Percentiles rank a stretch among this genome's conserved stretches.
Evolutionary conservation across 1,140 invertebrate genomes (phyloP).

Genomic region (Dendrolimus kikuchii): DNA sequence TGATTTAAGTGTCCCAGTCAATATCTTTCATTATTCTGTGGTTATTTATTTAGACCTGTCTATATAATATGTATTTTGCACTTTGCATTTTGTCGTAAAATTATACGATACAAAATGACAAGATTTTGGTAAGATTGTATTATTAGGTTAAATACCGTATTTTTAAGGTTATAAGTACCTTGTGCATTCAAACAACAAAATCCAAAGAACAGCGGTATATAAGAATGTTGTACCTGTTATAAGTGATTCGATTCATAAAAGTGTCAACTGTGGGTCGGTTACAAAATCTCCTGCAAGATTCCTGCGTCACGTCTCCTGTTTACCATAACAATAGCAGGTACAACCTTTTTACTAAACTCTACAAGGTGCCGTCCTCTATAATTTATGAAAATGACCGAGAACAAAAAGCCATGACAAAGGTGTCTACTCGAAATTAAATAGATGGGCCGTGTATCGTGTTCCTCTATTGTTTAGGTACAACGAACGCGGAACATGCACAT

Average conservation of each 20-base stretch:
- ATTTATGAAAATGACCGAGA: constrained; percentile 68
- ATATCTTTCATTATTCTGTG: no score
- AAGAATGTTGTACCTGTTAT: no score
- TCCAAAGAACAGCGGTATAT: neutral
- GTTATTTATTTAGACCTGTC: no score
- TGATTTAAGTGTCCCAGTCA: no score
- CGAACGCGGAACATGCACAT: no score
- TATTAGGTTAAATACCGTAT: no score
- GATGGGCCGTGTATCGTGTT: constrained; percentile 57
- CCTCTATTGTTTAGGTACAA: constrained; percentile 1
- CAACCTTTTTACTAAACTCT: constrained; percentile 32
- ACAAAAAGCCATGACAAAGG: constrained; percentile 67
- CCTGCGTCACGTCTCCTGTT: constrained; percentile 46
- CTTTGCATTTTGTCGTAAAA: no score
- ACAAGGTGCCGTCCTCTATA: constrained; percentile 49
- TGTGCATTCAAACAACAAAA: constrained; percentile 9
- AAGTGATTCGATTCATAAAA: constrained; percentile 5
- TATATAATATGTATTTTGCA: no score
- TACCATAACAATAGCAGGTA: constrained; percentile 67
- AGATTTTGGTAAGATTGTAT: no score
- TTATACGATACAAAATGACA: no score
- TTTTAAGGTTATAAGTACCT: neutral
- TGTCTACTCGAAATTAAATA: constrained; percentile 69
- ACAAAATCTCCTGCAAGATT: constrained; percentile 38
- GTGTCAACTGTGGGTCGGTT: constrained; percentile 19